These are phyloP conservation scores for Australoheros scitulus DNA, from an alignment of 2,113 vertebrate genomes.

Conservation along the genomic window DNA sequence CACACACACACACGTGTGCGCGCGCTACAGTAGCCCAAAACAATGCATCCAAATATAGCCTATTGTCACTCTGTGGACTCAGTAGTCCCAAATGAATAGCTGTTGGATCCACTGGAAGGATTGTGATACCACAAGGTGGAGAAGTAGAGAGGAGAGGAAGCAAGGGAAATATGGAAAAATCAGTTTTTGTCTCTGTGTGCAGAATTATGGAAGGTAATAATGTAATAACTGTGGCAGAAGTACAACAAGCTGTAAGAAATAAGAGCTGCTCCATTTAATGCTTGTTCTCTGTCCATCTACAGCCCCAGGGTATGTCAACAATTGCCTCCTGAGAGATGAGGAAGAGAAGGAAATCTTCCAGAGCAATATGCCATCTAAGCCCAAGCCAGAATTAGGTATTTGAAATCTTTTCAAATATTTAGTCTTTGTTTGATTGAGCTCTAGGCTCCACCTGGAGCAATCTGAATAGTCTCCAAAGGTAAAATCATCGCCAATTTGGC, in stretches of 20 bases:
- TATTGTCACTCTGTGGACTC: conserved; percentile 58
- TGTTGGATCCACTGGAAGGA: conserved; percentile 39
- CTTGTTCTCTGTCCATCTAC: conserved; percentile 53
- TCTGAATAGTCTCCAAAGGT: conserved; percentile 49
- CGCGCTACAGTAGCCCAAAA: conserved; percentile 9
- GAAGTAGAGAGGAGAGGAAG: background rate
- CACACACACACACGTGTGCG: background rate
- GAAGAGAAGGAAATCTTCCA: conserved; percentile 40
- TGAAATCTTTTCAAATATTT: conserved; percentile 64
- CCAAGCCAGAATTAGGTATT: conserved; percentile 57
- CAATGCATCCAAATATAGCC: conserved; percentile 58
- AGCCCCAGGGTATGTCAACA: conserved; percentile 53
- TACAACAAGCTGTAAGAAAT: conserved; percentile 48
- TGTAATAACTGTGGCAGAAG: conserved; percentile 37
- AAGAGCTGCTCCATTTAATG: conserved; percentile 40
- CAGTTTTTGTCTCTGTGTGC: conserved; percentile 25
- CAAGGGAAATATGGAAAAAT: conserved; percentile 1
- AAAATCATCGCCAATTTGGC: conserved; percentile 52
- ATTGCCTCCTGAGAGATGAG: conserved; percentile 37
- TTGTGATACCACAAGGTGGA: conserved; percentile 21
- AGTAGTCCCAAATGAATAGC: conserved; percentile 49
- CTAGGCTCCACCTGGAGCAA: conserved; percentile 54
- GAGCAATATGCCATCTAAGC: conserved; percentile 54
- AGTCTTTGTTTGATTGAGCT: conserved; percentile 49
- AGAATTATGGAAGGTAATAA: conserved; percentile 47